Percentiles rank a stretch among this genome's conserved stretches.
Evolutionary conservation across 1,140 invertebrate genomes (phyloP).

Genomic region (Diuraphis noxia): DNA sequence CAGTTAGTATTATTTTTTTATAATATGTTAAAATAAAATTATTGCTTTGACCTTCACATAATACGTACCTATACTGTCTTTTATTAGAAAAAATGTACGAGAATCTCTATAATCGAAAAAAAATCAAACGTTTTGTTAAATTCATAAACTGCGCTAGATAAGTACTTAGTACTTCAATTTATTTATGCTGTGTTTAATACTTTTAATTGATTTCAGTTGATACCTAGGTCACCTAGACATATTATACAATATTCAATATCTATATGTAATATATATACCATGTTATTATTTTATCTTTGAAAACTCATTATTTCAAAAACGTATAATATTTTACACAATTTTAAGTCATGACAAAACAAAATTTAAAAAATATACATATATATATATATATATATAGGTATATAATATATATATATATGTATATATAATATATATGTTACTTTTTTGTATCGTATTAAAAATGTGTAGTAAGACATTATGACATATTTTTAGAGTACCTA

Average conservation of each 20-base stretch:
- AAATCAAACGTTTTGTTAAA: not conserved
- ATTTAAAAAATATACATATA: too few relatives aligned
- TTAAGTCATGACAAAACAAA: not conserved
- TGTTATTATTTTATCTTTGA: not conserved
- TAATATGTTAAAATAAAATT: conserved; percentile 2
- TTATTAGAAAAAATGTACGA: not conserved
- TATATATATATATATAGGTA: too few relatives aligned
- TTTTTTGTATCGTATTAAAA: too few relatives aligned
- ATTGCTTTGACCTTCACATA: not conserved
- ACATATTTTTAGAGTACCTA: too few relatives aligned
- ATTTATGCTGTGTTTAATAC: not conserved
- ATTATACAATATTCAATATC: too few relatives aligned
- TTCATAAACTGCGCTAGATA: not conserved
- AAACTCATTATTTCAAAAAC: not conserved
- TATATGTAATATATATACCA: too few relatives aligned
- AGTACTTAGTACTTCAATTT: not conserved
- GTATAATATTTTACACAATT: not conserved
- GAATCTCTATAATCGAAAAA: not conserved
- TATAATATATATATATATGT: too few relatives aligned
- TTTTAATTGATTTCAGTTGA: not conserved
- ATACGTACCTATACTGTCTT: not conserved
- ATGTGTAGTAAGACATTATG: too few relatives aligned
- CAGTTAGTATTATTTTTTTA: not conserved
- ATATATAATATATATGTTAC: too few relatives aligned
- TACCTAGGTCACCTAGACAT: not conserved